Percentiles rank a stretch among this genome's conserved stretches.
phyloP scores from a whole-genome alignment of 2,113 vertebrate genomes.

The Carassius auratus region DNA sequence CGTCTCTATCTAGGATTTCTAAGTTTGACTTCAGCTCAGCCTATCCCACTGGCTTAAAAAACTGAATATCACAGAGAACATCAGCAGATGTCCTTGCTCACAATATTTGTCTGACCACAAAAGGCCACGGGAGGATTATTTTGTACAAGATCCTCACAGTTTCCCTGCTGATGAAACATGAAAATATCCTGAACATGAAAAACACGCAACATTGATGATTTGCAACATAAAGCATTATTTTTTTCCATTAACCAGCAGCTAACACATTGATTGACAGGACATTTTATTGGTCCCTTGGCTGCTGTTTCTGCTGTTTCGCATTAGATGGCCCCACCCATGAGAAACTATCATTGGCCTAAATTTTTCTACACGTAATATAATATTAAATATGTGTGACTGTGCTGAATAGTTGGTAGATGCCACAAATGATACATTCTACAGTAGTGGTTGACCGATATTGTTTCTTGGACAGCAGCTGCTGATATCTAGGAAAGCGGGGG shows the following conservation, averaged over 20 bases:
- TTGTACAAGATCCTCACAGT: background rate
- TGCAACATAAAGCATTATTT: background rate
- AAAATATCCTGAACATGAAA: background rate
- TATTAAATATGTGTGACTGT: background rate
- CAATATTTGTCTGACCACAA: background rate
- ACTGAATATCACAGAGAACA: slow-evolving; percentile 9
- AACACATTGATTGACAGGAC: background rate
- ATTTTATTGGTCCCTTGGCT: background rate
- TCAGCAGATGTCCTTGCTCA: slow-evolving; percentile 7
- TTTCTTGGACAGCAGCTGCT: too few relatives aligned
- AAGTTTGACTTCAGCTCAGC: slow-evolving; percentile 39
- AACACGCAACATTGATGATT: background rate
- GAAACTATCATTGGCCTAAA: background rate
- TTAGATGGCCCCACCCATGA: background rate
- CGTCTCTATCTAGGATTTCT: slow-evolving; percentile 5
- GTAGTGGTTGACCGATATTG: too few relatives aligned
- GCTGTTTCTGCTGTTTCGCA: background rate
- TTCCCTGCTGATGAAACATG: slow-evolving; percentile 1
- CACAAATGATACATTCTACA: background rate
- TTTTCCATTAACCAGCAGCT: background rate
- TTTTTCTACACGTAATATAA: background rate
- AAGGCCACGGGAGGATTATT: background rate
- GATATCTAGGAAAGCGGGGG: too few relatives aligned
- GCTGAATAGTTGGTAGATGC: background rate
- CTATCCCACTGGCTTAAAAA: background rate